Evolutionary conservation across 2,888 invertebrate genomes (phyloP).

Genomic region (Hirudinaria manillensis): DNA sequence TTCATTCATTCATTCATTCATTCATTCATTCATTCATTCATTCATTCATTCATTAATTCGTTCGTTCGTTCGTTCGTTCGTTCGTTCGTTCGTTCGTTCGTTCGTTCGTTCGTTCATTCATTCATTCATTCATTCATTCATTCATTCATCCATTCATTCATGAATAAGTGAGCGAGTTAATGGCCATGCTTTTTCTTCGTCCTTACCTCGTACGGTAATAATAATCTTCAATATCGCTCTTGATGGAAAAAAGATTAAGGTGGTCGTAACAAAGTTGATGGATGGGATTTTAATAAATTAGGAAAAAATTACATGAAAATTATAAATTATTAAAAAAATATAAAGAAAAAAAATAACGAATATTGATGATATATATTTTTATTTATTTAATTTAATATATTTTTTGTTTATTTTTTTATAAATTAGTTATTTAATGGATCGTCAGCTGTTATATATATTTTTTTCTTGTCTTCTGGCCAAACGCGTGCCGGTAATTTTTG

Average conservation of each 20-base stretch:
- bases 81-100: neutral
- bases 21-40: neutral
- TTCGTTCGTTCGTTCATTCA: neutral
- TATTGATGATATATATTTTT: neutral
- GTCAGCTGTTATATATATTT: neutral
- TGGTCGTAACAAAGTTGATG: no score
- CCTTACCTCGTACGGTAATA: no score
- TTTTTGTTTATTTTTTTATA: neutral
- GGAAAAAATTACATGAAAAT: no score
- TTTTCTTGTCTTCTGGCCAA: neutral
- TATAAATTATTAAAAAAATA: no score
- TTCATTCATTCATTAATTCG: neutral
- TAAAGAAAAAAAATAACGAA: no score
- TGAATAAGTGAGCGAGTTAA: no score
- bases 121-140: neutral
- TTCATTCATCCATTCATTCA: neutral
- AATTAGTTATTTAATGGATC: neutral
- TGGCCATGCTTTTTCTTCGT: no score
- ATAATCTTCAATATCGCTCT: no score
- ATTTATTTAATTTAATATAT: neutral
- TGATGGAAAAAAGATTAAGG: no score
- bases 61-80: conserved; percentile 1
- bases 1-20: neutral
- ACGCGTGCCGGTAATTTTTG: no score
- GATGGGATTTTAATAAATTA: no score